Conservation (phyloP, 2,888 invertebrate genomes). For the Frankliniella fusca region DNA sequence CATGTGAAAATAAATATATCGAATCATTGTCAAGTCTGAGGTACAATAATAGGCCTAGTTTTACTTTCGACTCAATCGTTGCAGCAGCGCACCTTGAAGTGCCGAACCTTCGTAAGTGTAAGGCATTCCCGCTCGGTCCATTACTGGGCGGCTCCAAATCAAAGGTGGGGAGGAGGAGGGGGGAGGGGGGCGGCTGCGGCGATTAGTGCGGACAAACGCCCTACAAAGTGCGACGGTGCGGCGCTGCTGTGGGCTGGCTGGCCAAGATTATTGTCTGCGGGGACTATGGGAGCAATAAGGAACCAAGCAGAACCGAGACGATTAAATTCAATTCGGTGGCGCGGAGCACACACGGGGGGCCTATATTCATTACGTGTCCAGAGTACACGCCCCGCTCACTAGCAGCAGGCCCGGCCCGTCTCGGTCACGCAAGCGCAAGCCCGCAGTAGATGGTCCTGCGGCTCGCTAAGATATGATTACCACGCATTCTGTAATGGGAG, state of each 20-base stretch:
- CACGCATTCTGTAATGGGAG: not conserved
- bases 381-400: not conserved
- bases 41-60: too few species aligned
- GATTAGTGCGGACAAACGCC: not conserved
- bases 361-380: conserved; percentile 18
- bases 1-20: too few species aligned
- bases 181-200: not conserved
- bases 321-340: conserved; percentile 21
- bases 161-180: not conserved
- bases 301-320: not conserved
- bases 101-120: too few species aligned
- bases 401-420: not conserved
- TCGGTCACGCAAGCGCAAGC: not conserved
- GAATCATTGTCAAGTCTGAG: too few species aligned
- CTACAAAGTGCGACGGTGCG: not conserved
- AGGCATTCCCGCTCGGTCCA: too few species aligned
- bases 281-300: not conserved
- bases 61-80: too few species aligned
- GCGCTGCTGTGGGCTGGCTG: not conserved
- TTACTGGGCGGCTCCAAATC: not conserved
- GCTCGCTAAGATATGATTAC: not conserved
- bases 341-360: not conserved
- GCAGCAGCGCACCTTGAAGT: too few species aligned
- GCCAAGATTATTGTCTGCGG: not conserved
- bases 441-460: not conserved